Percentiles rank a stretch among this genome's conserved stretches.
phyloP scores from a whole-genome alignment of 2,797 vertebrate species.

The Mormyrops attenuatus region DNA sequence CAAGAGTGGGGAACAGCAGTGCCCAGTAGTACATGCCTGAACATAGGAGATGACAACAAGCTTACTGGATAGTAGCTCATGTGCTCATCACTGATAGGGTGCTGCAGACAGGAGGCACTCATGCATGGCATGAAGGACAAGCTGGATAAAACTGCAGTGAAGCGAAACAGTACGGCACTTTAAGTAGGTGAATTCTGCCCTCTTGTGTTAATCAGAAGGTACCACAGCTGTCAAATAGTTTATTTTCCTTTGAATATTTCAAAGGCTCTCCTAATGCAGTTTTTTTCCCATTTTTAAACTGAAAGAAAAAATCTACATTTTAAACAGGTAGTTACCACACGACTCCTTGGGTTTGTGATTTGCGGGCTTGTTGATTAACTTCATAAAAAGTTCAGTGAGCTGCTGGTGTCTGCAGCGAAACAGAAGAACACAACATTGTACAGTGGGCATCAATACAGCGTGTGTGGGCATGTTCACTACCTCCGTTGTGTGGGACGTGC shows the following conservation, averaged over 20 bases:
- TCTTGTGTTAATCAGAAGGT: conserved; percentile 10
- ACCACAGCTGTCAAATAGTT: not conserved
- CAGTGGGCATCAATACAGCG: not conserved
- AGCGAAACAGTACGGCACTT: not conserved
- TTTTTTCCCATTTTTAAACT: not conserved
- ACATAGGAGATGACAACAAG: not conserved
- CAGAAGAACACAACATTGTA: not conserved
- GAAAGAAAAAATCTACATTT: not conserved
- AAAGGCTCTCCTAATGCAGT: not conserved
- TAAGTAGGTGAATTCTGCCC: not conserved
- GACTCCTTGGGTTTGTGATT: conserved; percentile 62
- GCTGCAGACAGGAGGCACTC: not conserved
- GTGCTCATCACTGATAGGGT: not conserved
- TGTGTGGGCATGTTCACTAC: not conserved
- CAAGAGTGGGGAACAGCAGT: conserved; percentile 59
- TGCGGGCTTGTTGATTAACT: conserved; percentile 53
- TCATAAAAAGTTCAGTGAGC: conserved; percentile 61
- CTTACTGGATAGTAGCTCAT: not conserved
- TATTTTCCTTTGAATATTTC: not conserved
- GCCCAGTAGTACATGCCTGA: conserved; percentile 68
- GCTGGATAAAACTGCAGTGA: not conserved
- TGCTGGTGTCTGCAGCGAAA: conserved; percentile 62
- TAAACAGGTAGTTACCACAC: conserved; percentile 47
- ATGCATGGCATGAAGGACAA: conserved; percentile 11
- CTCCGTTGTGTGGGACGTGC: no score